A percentile compares a stretch with the other conserved stretches of the same genome.
phyloP scores from a whole-genome alignment of 2,113 vertebrate genomes.

The Caloenas nicobarica region DNA sequence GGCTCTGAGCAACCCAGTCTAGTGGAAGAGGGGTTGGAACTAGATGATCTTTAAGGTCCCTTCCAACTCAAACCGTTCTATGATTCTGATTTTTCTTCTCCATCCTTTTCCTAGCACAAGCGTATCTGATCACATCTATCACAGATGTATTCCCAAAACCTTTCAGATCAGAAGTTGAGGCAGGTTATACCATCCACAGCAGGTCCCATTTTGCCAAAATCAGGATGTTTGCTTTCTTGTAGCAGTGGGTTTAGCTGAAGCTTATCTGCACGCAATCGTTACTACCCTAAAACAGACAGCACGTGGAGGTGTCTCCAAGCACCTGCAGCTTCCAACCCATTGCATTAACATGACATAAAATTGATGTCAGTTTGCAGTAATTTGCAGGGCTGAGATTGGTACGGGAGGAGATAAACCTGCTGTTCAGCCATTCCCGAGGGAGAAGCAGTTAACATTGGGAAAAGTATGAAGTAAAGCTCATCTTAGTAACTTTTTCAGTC shows the following conservation, averaged over 20 bases:
- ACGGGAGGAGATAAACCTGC: neutral
- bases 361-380: neutral
- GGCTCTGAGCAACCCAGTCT: too few relatives aligned
- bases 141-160: neutral
- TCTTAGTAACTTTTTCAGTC: neutral
- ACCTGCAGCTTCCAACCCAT: slow-evolving; percentile 3
- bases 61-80: too few relatives aligned
- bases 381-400: neutral
- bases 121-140: neutral
- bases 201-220: neutral
- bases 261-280: neutral
- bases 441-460: neutral
- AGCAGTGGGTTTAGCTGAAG: neutral
- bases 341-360: neutral
- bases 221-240: neutral
- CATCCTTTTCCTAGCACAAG: neutral
- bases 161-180: neutral
- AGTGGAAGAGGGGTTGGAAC: too few relatives aligned
- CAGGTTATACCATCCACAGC: neutral
- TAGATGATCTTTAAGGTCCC: too few relatives aligned
- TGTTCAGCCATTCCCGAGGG: neutral
- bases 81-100: neutral
- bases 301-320: neutral
- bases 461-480: neutral
- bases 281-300: neutral